Conservation (phyloP, 2,888 invertebrate genomes). For the Perdita meconis region DNA sequence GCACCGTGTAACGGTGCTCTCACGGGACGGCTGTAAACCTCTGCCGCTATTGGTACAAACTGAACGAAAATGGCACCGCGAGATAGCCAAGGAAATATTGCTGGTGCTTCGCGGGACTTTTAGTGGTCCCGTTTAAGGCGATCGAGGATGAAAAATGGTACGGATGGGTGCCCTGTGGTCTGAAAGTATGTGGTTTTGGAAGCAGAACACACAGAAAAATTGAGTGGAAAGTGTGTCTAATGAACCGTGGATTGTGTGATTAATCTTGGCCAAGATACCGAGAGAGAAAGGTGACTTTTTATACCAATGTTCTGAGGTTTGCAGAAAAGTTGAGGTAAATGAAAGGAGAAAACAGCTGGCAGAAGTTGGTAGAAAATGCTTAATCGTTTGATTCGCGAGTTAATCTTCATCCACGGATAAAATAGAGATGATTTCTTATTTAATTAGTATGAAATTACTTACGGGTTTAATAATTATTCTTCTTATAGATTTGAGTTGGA, state of each 20-base stretch:
- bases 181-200: not conserved
- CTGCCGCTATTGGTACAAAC: slow-evolving; percentile 20
- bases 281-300: no score
- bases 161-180: not conserved
- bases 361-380: no score
- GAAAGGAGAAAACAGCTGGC: no score
- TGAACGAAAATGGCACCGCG: slow-evolving; percentile 40
- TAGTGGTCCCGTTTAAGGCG: slow-evolving; percentile 9
- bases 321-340: no score
- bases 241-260: not conserved
- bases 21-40: slow-evolving; percentile 27
- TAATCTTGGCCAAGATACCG: no score
- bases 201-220: not conserved
- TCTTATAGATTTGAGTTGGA: no score
- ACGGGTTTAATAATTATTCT: no score
- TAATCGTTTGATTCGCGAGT: no score
- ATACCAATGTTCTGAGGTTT: no score
- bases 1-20: slow-evolving; percentile 21
- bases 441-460: no score
- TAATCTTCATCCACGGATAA: no score
- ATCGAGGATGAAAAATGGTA: not conserved
- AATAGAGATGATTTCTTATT: no score
- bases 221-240: not conserved
- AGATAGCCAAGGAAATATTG: slow-evolving; percentile 35
- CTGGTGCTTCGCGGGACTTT: slow-evolving; percentile 6